Base-by-base conservation (phyloP, 2,888 invertebrate species). In the Epinotia nisella region DNA sequence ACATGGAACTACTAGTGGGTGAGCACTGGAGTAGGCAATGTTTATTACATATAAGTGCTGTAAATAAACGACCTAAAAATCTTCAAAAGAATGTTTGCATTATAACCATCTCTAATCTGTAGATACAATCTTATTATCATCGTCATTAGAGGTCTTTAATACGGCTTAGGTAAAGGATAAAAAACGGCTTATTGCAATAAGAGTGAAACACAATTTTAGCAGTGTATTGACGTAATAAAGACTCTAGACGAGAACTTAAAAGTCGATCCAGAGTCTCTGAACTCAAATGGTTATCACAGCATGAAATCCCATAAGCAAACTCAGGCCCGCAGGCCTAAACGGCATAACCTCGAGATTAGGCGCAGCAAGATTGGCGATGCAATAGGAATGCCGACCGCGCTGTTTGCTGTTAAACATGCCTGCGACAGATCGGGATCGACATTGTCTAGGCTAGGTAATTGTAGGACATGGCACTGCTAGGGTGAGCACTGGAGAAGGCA, bases 361-460 rank as follows among this genome's bases (percentile, higher is more conserved):
- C 49, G 29, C 51, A 49, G 65, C 65, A 60, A 74, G 69, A 70
- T 59, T 39, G 41, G 49, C 62, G 56, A 56, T 74, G 74, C 71
- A 71, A 66, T 53, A 45, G 74, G 74, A 71, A 74, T 74, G 81
- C 75, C 75, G 80, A 79, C 78, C 76, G 75, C 75, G 76, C 76
- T 76, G 68, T 79, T 77, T 79, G 67, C 71, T 76, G 74, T 45
- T 5, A 74, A 76, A 80, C 75, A 80, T 81, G 81, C 78, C 69
- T 75, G 74, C 77, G 81, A 79, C 82, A 80, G 82, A 82, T 82
- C 78, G 79, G 78, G 77, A 79, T 76, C 78, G 71, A 73, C 81
- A 79, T 80, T 79, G 81, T 77, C 77, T 78, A 76, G 77, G 73
- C 49, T 68, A 68, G 68, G 51, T 64, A 51, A 41, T 59, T 62